Evolutionary conservation across 1,140 invertebrate genomes (phyloP).

Genomic region (Meloidogyne floridensis): DNA sequence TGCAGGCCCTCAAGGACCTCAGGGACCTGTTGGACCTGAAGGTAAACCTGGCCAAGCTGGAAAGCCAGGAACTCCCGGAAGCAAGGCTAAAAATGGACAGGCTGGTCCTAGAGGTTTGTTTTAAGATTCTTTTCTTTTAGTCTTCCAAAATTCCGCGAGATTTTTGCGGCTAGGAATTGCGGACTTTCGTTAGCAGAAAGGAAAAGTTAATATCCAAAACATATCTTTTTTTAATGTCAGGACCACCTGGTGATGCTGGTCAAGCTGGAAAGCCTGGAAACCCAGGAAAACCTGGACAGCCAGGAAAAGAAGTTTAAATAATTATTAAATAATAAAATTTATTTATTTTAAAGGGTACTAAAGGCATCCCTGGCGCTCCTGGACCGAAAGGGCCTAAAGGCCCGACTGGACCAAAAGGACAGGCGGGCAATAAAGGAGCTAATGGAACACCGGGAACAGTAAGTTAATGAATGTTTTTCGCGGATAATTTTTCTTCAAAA

Average conservation of each 20-base stretch:
- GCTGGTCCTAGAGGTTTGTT: constrained; percentile 23
- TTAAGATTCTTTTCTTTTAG: no score
- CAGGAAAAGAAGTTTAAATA: constrained; percentile 29
- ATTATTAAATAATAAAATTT: background rate
- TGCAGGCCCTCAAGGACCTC: constrained; percentile 16
- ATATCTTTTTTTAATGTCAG: no score
- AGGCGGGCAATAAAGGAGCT: constrained; percentile 10
- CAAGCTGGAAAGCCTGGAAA: constrained; percentile 21
- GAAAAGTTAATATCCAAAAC: no score
- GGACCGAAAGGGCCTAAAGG: constrained; percentile 33
- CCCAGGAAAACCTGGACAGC: constrained; percentile 16
- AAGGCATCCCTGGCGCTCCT: constrained; percentile 8
- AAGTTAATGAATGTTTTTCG: no score
- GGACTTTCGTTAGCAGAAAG: no score
- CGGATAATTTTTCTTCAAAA: no score
- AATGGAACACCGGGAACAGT: constrained; percentile 25
- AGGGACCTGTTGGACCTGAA: background rate
- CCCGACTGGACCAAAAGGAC: constrained; percentile 22
- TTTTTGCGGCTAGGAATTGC: no score
- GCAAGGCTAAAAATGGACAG: constrained; percentile 19
- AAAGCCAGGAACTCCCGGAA: background rate
- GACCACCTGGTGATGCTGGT: constrained; percentile 21
- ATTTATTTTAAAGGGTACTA: background rate
- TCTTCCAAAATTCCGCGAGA: no score
- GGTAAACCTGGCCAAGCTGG: constrained; percentile 1